Evolutionary conservation across 2,888 invertebrate genomes (phyloP).

Genomic region (Cephus pygmeus): DNA sequence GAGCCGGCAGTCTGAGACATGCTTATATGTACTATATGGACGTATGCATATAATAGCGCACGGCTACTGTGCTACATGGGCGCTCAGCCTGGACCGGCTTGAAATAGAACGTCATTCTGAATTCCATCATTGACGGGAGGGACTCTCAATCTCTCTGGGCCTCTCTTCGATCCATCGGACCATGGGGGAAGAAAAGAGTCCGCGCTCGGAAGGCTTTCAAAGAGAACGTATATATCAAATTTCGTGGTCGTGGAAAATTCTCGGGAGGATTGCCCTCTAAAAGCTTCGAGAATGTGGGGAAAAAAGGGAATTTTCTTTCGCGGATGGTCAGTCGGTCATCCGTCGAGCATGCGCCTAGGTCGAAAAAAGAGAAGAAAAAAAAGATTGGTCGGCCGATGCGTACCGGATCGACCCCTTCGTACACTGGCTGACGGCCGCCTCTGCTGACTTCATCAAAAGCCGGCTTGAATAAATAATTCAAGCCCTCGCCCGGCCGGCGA

Average conservation of each 20-base stretch:
- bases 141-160: background rate
- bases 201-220: background rate
- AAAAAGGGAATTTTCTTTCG: background rate
- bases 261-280: background rate
- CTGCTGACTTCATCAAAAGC: slow-evolving; percentile 21
- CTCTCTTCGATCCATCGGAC: background rate
- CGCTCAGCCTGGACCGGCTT: background rate
- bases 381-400: background rate
- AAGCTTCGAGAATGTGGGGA: background rate
- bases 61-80: background rate
- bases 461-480: slow-evolving; percentile 24
- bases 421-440: background rate
- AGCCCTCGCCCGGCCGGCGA: slow-evolving; percentile 5
- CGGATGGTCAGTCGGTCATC: background rate
- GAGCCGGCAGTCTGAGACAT: background rate
- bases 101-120: background rate
- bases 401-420: background rate
- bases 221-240: background rate
- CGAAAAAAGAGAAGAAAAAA: no score
- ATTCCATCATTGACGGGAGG: background rate
- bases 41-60: background rate
- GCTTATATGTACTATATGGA: background rate
- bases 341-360: no score
- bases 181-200: background rate
- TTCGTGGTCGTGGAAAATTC: background rate